A percentile compares a stretch with the other conserved stretches of the same genome.
Conservation (phyloP, 1,140 invertebrate genomes). For the Paramacrobiotus metropolitanus region DNA sequence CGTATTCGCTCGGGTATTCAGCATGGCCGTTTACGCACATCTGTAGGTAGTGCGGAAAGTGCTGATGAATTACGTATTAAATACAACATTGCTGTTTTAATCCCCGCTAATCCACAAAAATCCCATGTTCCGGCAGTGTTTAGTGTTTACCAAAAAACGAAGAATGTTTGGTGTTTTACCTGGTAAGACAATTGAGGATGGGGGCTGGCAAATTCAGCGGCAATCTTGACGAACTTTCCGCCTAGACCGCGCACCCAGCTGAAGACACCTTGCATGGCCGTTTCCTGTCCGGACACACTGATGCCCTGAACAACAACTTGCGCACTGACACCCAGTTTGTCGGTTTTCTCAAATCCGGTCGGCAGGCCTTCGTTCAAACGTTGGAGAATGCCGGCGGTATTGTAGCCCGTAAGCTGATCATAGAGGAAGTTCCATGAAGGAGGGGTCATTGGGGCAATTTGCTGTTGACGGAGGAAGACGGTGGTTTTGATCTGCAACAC, state of each 20-base stretch:
- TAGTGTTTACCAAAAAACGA: no score
- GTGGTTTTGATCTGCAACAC: not conserved
- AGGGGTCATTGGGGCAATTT: not conserved
- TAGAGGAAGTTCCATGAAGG: not conserved
- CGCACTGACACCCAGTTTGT: not conserved
- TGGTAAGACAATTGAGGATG: not conserved
- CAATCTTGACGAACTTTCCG: slow-evolving; percentile 4
- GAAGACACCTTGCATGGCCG: not conserved
- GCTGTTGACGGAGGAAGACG: not conserved
- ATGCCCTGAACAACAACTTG: not conserved
- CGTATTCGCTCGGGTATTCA: not conserved
- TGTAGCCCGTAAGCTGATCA: not conserved
- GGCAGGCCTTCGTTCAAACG: not conserved
- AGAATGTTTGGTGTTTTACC: not conserved
- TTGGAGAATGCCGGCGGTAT: not conserved
- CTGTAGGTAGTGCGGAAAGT: not conserved
- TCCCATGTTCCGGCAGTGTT: no score
- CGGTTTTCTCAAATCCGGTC: not conserved
- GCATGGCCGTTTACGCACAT: not conserved
- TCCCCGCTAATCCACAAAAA: no score
- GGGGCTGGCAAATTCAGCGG: not conserved
- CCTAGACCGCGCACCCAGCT: not conserved
- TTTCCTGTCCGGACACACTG: not conserved
- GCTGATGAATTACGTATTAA: no score
- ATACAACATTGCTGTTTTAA: no score